Conservation (phyloP, 2,797 vertebrate species). For the Calcarius lapponicus region DNA sequence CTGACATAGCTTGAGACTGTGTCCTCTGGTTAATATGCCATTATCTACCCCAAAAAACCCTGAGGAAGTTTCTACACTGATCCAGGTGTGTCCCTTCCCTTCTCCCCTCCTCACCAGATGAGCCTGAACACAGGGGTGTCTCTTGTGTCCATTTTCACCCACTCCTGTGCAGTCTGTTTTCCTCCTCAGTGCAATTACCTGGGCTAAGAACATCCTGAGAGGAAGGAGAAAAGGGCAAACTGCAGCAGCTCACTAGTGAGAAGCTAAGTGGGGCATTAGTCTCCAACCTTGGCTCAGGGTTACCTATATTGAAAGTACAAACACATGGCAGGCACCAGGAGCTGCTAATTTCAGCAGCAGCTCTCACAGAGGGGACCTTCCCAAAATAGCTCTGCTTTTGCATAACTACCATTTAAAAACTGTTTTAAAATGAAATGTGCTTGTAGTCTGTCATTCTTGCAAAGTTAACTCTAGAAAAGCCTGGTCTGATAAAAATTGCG, state of each 20-base stretch:
- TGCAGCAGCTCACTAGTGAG: neutral
- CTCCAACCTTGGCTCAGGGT: slow-evolving; percentile 14
- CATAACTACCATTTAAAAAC: neutral
- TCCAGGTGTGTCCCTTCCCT: neutral
- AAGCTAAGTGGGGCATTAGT: neutral
- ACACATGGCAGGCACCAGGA: neutral
- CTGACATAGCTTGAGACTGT: too few species aligned
- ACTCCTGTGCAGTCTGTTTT: neutral
- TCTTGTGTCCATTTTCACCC: neutral
- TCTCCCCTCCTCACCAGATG: neutral
- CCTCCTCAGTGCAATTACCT: neutral
- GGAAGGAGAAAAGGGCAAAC: neutral
- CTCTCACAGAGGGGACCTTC: neutral
- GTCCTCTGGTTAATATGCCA: too few species aligned
- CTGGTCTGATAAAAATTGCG: neutral
- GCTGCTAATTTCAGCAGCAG: neutral
- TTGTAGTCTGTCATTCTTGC: neutral
- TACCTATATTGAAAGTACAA: neutral
- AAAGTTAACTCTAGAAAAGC: neutral
- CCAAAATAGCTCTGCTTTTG: slow-evolving; percentile 2
- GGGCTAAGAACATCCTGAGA: neutral
- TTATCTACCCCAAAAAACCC: neutral
- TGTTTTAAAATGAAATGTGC: neutral
- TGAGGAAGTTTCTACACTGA: neutral
- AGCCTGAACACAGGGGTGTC: neutral